Percentiles rank a stretch among this genome's conserved stretches.
Evolutionary conservation across 2,797 vertebrate species (phyloP).

Genomic region (Enteromius afrohamiltoni): DNA sequence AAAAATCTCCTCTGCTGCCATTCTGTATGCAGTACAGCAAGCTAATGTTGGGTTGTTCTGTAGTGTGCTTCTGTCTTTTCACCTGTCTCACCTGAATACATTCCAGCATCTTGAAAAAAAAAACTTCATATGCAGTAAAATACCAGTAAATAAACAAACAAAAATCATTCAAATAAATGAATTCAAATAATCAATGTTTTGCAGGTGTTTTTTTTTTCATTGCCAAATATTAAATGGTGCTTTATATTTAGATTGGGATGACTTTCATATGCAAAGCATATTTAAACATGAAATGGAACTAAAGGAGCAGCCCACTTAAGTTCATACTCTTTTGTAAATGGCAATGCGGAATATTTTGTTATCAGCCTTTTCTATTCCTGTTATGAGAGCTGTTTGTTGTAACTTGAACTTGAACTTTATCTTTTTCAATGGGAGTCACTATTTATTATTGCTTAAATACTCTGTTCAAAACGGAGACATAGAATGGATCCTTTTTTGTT

Average conservation of each 20-base stretch:
- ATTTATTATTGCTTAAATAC: constrained; percentile 99
- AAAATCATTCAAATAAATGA: constrained; percentile 74
- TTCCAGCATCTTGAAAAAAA: constrained; percentile 91
- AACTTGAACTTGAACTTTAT: constrained; percentile 99
- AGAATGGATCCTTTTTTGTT: constrained; percentile 91
- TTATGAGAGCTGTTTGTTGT: constrained; percentile 99
- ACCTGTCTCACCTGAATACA: constrained; percentile 92
- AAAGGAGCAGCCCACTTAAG: constrained; percentile 96
- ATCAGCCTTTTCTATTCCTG: constrained; percentile 99
- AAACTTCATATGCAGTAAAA: constrained; percentile 95
- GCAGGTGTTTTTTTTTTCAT: constrained; percentile 96
- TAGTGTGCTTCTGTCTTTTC: constrained; percentile 96
- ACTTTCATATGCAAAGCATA: constrained; percentile 99
- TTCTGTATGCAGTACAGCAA: constrained; percentile 98
- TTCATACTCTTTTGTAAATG: constrained; percentile 99
- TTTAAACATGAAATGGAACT: constrained; percentile 80
- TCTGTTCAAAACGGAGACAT: constrained; percentile 98
- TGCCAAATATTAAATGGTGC: constrained; percentile 99
- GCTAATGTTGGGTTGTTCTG: constrained; percentile 98
- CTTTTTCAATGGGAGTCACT: constrained; percentile 99
- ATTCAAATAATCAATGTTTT: constrained; percentile 85
- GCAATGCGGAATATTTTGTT: constrained; percentile 99
- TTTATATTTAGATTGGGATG: constrained; percentile 99
- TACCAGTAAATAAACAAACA: constrained; percentile 80
- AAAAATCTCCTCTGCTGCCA: constrained; percentile 85